Percentiles rank a stretch among this genome's conserved stretches.
phyloP scores from a whole-genome alignment of 1,140 invertebrate species.

The Caenorhabditis remanei region DNA sequence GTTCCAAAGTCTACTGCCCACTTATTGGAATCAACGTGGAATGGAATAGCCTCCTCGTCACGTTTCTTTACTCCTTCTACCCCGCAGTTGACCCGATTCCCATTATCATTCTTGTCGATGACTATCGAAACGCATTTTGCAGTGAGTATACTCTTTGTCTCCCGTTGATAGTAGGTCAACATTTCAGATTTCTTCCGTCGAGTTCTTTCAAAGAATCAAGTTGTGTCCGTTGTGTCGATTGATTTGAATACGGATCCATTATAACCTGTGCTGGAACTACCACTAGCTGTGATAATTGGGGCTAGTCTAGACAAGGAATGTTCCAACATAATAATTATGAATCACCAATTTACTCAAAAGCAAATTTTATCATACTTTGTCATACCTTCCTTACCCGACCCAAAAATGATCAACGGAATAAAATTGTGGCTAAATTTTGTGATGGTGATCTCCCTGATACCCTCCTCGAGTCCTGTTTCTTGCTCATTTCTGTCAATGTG shows the following conservation, averaged over 20 bases:
- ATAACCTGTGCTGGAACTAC: no score
- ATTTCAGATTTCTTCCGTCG: conserved; percentile 7
- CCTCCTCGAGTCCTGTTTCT: no score
- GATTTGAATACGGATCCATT: background rate
- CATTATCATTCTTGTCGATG: background rate
- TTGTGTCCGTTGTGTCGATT: background rate
- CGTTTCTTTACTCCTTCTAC: background rate
- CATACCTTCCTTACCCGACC: no score
- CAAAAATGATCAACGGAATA: no score
- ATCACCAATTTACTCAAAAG: no score
- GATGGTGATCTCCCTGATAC: no score
- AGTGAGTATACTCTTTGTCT: background rate
- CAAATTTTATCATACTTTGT: no score
- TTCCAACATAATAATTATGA: no score
- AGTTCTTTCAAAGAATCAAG: background rate
- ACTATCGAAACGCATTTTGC: background rate
- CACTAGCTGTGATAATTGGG: no score
- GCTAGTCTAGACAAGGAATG: no score
- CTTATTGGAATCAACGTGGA: background rate
- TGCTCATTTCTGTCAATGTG: no score
- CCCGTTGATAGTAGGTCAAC: background rate
- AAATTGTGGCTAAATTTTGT: no score
- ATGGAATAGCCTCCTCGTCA: background rate
- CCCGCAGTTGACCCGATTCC: background rate
- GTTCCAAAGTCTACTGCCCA: background rate